These are phyloP conservation scores for Merodon equestris DNA, from an alignment of 2,888 invertebrate species.

Conservation along the genomic window DNA sequence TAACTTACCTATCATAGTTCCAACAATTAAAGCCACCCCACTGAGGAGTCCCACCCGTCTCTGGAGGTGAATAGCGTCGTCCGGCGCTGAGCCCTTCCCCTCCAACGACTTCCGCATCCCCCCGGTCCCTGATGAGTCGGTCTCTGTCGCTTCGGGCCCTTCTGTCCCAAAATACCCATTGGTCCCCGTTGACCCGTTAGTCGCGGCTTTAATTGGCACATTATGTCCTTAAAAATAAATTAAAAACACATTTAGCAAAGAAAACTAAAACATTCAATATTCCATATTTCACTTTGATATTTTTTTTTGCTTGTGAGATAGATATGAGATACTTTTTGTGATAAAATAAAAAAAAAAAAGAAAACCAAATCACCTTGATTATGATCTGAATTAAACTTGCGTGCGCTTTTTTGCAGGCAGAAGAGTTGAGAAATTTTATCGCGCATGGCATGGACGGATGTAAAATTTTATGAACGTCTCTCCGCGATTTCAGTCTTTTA, in stretches of 20 bases:
- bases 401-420: constrained; percentile 79
- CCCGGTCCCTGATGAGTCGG: constrained; percentile 80
- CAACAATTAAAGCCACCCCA: constrained; percentile 99
- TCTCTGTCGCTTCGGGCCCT: constrained; percentile 80
- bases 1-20: constrained; percentile 95
- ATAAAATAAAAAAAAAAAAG: not conserved
- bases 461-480: constrained; percentile 76
- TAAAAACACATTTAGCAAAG: not conserved
- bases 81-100: constrained; percentile 95
- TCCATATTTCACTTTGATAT: not conserved
- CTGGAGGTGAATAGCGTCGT: constrained; percentile 99
- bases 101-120: constrained; percentile 83
- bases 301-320: constrained; percentile 13
- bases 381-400: constrained; percentile 78
- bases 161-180: constrained; percentile 79
- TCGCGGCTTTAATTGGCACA: constrained; percentile 79
- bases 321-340: constrained; percentile 27
- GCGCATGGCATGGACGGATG: constrained; percentile 80
- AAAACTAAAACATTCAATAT: constrained; percentile 5
- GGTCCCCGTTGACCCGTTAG: constrained; percentile 79
- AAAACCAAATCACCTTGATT: constrained; percentile 75
- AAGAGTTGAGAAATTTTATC: constrained; percentile 79
- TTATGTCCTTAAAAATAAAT: constrained; percentile 76
- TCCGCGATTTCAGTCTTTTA: constrained; percentile 72
- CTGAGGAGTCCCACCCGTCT: constrained; percentile 99